Base-by-base conservation (phyloP, 2,797 vertebrate species). In the Acestrorhynchus altus region DNA sequence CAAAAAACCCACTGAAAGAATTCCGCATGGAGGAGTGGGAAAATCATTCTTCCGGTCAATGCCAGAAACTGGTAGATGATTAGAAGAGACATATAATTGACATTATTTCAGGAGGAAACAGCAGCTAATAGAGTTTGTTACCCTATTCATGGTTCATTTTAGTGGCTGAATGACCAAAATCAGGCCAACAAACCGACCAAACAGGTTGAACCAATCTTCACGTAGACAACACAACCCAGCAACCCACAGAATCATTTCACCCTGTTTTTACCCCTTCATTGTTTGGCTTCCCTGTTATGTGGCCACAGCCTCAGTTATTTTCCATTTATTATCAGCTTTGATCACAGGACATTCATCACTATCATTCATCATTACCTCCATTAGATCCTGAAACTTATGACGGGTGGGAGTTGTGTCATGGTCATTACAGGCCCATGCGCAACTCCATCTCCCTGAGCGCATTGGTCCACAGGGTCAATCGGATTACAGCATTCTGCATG, bases 401-500 rank as follows among this genome's bases (percentile, higher is more conserved):
- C 64, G 69, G 64, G 65, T 81, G 68, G 63, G 60, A 78, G 81
- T 73, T 71, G 77, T 56, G 44, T 74, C 60, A 68, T 72, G 54
- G 72, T 85, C 83, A 77, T 85, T 83, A 80, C 12, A 70, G 64
- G 65, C 65, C 72, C 52, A 70, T 69, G 47, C 40, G 44, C 65
- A 70, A 60, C 39, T 64, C 72, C 20, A 60, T 74, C 72, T 74
- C 72, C 78, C 78, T 20, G n/a, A 63, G 72, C 39, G 78, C 78
- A 80, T 64, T 70, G 72, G 72, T 60, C 64, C 72, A 70, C 57
- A 68, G 72, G 78, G 72, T 74, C 83, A 83, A 85, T 85, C 68
- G 22, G 47, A 85, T 85, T 85, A 85, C 57, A 74, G 72, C 63
- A 83, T 83, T 78, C 83, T 85, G 83, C 81, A 78, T 79, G 51